These are phyloP conservation scores for Apodemia hepburni DNA, from an alignment of 2,888 invertebrate genomes.

Conservation along the genomic window DNA sequence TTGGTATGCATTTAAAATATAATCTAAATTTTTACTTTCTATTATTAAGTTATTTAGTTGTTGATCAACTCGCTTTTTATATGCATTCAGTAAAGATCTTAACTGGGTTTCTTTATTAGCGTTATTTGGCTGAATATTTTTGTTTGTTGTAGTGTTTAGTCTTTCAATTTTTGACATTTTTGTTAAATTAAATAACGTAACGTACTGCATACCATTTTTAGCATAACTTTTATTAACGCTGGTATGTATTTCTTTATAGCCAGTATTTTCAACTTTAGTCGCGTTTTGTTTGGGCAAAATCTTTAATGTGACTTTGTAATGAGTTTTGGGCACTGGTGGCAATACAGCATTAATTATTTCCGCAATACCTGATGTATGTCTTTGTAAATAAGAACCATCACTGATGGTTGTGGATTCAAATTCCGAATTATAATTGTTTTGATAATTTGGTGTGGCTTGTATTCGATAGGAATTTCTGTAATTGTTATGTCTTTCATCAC, in stretches of 20 bases:
- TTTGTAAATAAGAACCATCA: constrained; percentile 11
- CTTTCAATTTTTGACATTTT: constrained; percentile 60
- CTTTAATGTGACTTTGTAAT: constrained; percentile 60
- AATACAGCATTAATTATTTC: constrained; percentile 43
- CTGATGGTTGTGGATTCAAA: constrained; percentile 26
- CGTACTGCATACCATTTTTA: constrained; percentile 54
- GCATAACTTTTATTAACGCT: constrained; percentile 64
- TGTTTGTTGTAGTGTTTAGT: constrained; percentile 37
- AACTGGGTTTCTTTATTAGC: constrained; percentile 35
- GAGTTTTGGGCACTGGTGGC: constrained; percentile 35
- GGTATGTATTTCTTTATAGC: constrained; percentile 64
- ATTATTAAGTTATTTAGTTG: constrained; percentile 46
- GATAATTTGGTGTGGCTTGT: constrained; percentile 17
- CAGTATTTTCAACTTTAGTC: constrained; percentile 36
- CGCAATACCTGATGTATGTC: constrained; percentile 34
- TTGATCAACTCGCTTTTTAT: constrained; percentile 49
- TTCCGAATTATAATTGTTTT: constrained; percentile 20
- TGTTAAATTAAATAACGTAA: constrained; percentile 59
- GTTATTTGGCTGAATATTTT: constrained; percentile 6
- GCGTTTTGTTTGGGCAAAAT: constrained; percentile 56
- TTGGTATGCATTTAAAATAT: constrained; percentile 28
- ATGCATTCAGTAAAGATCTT: constrained; percentile 43
- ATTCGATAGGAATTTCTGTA: constrained; percentile 25
- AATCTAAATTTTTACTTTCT: constrained; percentile 48
- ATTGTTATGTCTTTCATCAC: constrained; percentile 15